phyloP scores from a whole-genome alignment of 2,797 vertebrate genomes.

The Poeciliopsis gracilis region DNA sequence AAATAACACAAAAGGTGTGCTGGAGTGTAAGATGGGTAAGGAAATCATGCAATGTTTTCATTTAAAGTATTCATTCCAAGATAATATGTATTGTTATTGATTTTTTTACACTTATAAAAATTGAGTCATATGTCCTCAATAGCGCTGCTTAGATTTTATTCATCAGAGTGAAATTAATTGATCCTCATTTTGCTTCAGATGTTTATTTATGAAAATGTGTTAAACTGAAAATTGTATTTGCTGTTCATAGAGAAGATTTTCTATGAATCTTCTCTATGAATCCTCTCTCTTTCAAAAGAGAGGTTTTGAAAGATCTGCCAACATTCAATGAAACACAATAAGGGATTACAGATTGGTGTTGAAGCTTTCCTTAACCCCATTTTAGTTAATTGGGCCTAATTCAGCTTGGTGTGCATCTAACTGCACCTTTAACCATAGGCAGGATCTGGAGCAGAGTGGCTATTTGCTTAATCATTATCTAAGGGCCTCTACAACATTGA shows the following conservation, averaged over 20 bases:
- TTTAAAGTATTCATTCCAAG: background rate
- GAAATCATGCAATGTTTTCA: background rate
- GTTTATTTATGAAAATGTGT: background rate
- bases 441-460: conserved; percentile 48
- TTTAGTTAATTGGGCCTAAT: conserved; percentile 48
- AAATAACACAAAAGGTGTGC: background rate
- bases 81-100: background rate
- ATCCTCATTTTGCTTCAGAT: background rate
- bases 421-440: conserved; percentile 42
- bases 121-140: background rate
- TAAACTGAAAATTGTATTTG: background rate
- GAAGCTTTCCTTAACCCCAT: conserved; percentile 20
- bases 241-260: background rate
- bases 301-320: background rate
- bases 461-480: conserved; percentile 75
- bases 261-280: too few species aligned
- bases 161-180: background rate
- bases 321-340: background rate
- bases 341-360: conserved; percentile 5
- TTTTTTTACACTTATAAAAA: background rate
- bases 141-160: background rate
- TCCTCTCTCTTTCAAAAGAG: too few species aligned
- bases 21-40: background rate
- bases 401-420: conserved; percentile 38
- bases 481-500: conserved; percentile 65